Percentiles rank a stretch among this genome's conserved stretches.
Evolutionary conservation across 2,888 invertebrate genomes (phyloP).

Genomic region (Eucera pruinosa): DNA sequence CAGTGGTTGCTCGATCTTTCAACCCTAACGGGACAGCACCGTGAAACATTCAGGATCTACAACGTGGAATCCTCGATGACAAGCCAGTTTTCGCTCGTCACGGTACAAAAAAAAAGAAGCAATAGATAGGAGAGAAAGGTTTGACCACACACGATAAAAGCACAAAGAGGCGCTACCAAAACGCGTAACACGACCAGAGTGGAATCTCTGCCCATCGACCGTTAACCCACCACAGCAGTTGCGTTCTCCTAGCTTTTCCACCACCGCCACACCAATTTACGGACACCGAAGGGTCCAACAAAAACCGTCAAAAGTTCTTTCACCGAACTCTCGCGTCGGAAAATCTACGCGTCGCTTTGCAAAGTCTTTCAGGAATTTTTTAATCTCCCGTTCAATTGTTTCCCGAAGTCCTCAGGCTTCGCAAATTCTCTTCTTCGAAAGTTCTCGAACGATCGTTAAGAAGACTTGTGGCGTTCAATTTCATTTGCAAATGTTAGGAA

Average conservation of each 20-base stretch:
- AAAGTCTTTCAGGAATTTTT: no score
- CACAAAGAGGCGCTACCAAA: constrained; percentile 30
- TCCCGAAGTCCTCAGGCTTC: no score
- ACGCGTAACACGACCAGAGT: constrained; percentile 40
- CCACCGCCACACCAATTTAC: no score
- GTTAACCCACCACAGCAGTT: constrained; percentile 32
- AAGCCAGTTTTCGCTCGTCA: constrained; percentile 28
- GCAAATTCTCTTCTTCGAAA: no score
- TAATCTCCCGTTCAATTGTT: no score
- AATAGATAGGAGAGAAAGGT: constrained; percentile 10
- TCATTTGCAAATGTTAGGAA: no score
- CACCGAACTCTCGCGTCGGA: no score
- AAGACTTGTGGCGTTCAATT: no score
- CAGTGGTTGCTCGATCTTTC: background rate
- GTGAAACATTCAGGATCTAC: constrained; percentile 26
- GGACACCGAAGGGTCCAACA: no score
- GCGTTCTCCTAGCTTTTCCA: constrained; percentile 28
- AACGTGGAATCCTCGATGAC: constrained; percentile 35
- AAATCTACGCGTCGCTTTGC: no score
- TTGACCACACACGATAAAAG: constrained; percentile 44
- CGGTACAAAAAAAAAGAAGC: constrained; percentile 29
- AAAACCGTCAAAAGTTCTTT: no score
- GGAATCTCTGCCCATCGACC: constrained; percentile 32
- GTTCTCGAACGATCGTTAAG: no score
- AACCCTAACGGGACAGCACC: background rate